Evolutionary conservation across 1,140 invertebrate genomes (phyloP).

Genomic region (Magallana angulata): DNA sequence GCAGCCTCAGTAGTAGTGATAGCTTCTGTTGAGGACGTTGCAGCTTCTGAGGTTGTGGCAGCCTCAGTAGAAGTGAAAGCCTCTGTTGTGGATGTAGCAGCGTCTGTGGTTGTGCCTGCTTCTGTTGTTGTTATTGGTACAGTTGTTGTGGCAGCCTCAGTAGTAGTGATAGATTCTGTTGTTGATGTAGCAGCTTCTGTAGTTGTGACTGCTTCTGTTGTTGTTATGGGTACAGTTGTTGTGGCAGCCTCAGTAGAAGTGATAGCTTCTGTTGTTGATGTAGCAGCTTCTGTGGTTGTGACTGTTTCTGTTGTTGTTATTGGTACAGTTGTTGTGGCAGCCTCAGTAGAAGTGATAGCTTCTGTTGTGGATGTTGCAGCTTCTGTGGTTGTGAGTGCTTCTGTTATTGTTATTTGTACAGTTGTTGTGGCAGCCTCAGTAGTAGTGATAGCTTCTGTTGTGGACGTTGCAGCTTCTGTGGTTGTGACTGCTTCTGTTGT

Average conservation of each 20-base stretch:
- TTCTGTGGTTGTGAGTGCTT: neutral
- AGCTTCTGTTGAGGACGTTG: neutral
- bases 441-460: neutral
- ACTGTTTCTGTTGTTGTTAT: neutral
- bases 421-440: neutral
- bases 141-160: neutral
- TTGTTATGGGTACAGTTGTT: neutral
- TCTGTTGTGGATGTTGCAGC: neutral
- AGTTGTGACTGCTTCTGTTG: neutral
- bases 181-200: neutral
- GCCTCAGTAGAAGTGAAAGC: neutral
- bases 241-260: neutral
- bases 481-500: neutral
- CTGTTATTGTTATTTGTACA: neutral
- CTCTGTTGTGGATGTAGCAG: neutral
- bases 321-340: neutral
- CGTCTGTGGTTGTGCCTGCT: neutral
- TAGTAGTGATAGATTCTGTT: neutral
- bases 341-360: neutral
- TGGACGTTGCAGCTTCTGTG: neutral
- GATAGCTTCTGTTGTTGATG: neutral
- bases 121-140: neutral
- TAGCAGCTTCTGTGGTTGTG: neutral
- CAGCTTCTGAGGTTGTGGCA: neutral
- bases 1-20: neutral